Conservation (phyloP, 2,797 vertebrate genomes). For the Pangasius krempfi region DNA sequence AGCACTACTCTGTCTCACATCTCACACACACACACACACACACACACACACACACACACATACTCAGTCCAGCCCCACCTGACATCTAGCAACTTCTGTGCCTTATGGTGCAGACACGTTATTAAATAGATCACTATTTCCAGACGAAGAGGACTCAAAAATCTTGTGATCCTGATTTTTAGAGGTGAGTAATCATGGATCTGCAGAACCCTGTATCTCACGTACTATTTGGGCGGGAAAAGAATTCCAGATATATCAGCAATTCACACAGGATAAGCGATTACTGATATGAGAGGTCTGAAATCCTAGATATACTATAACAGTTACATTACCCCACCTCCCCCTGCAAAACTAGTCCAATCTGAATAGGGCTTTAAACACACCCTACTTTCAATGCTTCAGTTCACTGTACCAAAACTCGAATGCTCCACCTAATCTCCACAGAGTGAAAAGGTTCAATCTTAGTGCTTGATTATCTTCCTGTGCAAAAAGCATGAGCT, state of each 20-base stretch:
- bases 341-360: background rate
- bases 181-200: slow-evolving; percentile 22
- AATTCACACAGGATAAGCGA: background rate
- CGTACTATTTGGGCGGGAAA: background rate
- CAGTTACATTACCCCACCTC: background rate
- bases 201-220: background rate
- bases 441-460: background rate
- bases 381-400: background rate
- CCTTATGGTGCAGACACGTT: slow-evolving; percentile 51
- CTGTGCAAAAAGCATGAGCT: slow-evolving; percentile 34
- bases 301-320: background rate
- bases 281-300: background rate
- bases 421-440: background rate
- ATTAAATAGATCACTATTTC: slow-evolving; percentile 62
- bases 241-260: background rate
- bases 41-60: slow-evolving; percentile 2
- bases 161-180: slow-evolving; percentile 55
- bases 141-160: slow-evolving; percentile 39
- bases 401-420: background rate
- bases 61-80: background rate
- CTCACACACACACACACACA: background rate
- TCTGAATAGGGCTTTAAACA: background rate
- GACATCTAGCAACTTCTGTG: slow-evolving; percentile 35
- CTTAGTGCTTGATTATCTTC: slow-evolving; percentile 1
- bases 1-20: slow-evolving; percentile 4